phyloP scores from a whole-genome alignment of 2,113 vertebrate genomes.

The Etheostoma spectabile region DNA sequence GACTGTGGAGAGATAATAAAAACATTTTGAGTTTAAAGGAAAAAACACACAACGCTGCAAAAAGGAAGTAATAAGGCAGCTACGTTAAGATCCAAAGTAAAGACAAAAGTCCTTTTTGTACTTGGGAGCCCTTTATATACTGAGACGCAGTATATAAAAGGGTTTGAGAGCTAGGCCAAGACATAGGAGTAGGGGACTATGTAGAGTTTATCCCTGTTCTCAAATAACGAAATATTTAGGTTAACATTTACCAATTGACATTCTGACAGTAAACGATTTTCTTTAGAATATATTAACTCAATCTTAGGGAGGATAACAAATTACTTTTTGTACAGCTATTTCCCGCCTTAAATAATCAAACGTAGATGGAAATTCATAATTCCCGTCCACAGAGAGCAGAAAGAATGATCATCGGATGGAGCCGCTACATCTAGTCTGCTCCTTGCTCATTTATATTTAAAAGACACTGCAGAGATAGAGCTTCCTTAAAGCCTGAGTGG shows the following conservation, averaged over 20 bases:
- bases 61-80: neutral
- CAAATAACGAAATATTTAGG: slow-evolving; percentile 27
- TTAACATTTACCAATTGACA: slow-evolving; percentile 32
- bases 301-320: slow-evolving; percentile 29
- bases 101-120: neutral
- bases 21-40: neutral
- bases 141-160: neutral
- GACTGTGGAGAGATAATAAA: neutral
- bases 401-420: slow-evolving; percentile 45
- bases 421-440: slow-evolving; percentile 31
- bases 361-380: slow-evolving; percentile 62
- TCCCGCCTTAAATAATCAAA: slow-evolving; percentile 50
- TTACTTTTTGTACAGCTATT: slow-evolving; percentile 35
- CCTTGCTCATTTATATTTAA: slow-evolving; percentile 72
- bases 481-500: slow-evolving; percentile 54
- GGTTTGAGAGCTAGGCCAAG: neutral
- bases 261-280: slow-evolving; percentile 28
- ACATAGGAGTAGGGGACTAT: neutral
- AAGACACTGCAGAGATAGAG: slow-evolving; percentile 57
- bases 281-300: slow-evolving; percentile 24
- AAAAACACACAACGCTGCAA: neutral
- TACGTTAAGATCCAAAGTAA: neutral
- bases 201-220: slow-evolving; percentile 10
- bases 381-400: slow-evolving; percentile 40
- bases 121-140: neutral